Percentiles rank a stretch among this genome's conserved stretches.
Conservation (phyloP, 2,888 invertebrate genomes). For the Lamellibrachia columna region DNA sequence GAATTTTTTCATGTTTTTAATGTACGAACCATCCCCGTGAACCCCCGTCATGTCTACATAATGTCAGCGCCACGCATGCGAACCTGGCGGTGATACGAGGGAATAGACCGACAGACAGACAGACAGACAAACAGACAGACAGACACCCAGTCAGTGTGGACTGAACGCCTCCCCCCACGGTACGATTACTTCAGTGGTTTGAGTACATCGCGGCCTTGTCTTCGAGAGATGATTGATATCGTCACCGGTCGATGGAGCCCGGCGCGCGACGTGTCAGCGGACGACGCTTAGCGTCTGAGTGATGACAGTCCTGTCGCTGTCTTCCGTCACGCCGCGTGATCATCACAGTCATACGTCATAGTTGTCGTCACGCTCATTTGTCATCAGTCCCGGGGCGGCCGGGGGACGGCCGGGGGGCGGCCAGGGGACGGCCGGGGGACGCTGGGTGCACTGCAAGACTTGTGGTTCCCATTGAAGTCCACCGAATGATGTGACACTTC, state of each 20-base stretch:
- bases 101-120: too few relatives aligned
- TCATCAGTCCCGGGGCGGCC: neutral
- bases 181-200: neutral
- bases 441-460: neutral
- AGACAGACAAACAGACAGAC: too few relatives aligned
- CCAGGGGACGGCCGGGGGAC: too few relatives aligned
- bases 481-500: too few relatives aligned
- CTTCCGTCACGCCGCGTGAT: neutral
- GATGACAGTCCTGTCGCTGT: neutral
- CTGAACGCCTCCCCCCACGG: neutral
- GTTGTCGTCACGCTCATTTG: slow-evolving; percentile 6
- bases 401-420: too few relatives aligned
- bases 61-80: too few relatives aligned
- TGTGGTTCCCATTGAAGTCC: too few relatives aligned
- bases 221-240: neutral
- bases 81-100: too few relatives aligned
- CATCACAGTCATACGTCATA: neutral
- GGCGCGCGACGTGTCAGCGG: slow-evolving; percentile 4
- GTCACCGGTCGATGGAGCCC: slow-evolving; percentile 1
- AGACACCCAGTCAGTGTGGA: neutral
- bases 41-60: too few relatives aligned
- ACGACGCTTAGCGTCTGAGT: neutral
- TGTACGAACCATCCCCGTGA: too few relatives aligned
- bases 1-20: too few relatives aligned
- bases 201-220: neutral